phyloP scores from a whole-genome alignment of 2,888 invertebrate genomes.

The Prosopocoilus inquinatus region DNA sequence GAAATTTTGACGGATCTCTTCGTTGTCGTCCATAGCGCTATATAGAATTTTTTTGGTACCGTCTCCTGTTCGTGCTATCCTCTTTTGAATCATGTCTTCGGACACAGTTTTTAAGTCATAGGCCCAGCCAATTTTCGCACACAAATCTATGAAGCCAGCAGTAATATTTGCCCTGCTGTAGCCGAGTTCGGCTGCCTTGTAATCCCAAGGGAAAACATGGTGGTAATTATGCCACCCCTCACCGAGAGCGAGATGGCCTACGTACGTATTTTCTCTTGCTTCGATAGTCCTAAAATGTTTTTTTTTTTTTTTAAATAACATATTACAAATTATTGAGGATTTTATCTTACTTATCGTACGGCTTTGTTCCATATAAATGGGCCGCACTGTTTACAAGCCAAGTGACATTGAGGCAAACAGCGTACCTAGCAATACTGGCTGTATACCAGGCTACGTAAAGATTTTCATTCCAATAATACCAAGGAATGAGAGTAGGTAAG shows the following conservation, averaged over 20 bases:
- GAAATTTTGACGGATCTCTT: constrained; percentile 46
- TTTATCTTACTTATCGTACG: constrained; percentile 75
- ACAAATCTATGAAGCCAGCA: constrained; percentile 76
- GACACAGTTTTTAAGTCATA: constrained; percentile 71
- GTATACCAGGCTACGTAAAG: constrained; percentile 78
- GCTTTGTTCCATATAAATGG: constrained; percentile 87
- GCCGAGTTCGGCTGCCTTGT: constrained; percentile 56
- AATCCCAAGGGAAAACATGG: constrained; percentile 67
- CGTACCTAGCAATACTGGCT: constrained; percentile 80
- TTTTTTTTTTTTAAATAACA: not conserved
- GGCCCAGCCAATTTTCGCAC: constrained; percentile 77
- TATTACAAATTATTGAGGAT: not conserved
- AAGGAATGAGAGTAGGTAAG: constrained; percentile 75
- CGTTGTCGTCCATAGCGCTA: not conserved
- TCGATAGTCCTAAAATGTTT: constrained; percentile 61
- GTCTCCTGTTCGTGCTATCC: constrained; percentile 60
- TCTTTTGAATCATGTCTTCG: constrained; percentile 55
- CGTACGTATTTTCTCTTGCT: constrained; percentile 68
- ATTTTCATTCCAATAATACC: constrained; percentile 80
- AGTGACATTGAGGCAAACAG: constrained; percentile 82
- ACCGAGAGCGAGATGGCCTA: constrained; percentile 73
- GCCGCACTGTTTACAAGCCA: constrained; percentile 93
- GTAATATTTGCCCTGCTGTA: constrained; percentile 64
- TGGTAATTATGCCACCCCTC: constrained; percentile 87
- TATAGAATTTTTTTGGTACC: constrained; percentile 40